Evolutionary conservation across 2,888 invertebrate genomes (phyloP).

Genomic region (Corbicula japonica): DNA sequence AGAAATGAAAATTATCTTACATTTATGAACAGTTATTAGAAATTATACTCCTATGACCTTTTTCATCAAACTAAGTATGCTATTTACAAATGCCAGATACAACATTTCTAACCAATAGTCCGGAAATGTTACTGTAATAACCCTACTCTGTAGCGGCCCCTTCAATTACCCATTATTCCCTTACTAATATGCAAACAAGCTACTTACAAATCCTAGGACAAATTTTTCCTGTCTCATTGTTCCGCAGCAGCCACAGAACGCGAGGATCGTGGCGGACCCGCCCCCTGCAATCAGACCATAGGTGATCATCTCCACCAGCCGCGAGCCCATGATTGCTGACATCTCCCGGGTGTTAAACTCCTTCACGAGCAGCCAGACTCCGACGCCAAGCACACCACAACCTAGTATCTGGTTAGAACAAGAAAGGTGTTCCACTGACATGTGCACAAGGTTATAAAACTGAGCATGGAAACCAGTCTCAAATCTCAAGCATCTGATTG

Average conservation of each 20-base stretch:
- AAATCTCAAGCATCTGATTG: too few species aligned
- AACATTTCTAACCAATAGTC: too few species aligned
- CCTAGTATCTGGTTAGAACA: slow-evolving; percentile 82
- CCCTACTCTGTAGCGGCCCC: too few species aligned
- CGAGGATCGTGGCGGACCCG: slow-evolving; percentile 80
- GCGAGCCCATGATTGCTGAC: slow-evolving; percentile 78
- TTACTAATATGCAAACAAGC: not conserved
- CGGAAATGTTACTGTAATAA: too few species aligned
- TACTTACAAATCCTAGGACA: slow-evolving; percentile 83
- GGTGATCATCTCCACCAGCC: slow-evolving; percentile 78
- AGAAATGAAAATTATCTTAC: too few species aligned
- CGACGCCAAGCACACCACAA: slow-evolving; percentile 80
- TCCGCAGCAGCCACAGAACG: slow-evolving; percentile 83
- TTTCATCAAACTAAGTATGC: too few species aligned
- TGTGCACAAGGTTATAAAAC: too few species aligned
- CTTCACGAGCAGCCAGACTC: slow-evolving; percentile 81
- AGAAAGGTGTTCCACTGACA: too few species aligned
- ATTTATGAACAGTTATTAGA: too few species aligned
- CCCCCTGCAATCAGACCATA: slow-evolving; percentile 81
- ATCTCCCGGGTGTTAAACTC: slow-evolving; percentile 82
- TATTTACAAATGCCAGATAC: too few species aligned
- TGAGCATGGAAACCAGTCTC: too few species aligned
- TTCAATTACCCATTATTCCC: not conserved
- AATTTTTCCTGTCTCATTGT: slow-evolving; percentile 83
- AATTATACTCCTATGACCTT: too few species aligned